Base-by-base conservation (phyloP, 2,888 invertebrate genomes). In the Stenodera caucasica region DNA sequence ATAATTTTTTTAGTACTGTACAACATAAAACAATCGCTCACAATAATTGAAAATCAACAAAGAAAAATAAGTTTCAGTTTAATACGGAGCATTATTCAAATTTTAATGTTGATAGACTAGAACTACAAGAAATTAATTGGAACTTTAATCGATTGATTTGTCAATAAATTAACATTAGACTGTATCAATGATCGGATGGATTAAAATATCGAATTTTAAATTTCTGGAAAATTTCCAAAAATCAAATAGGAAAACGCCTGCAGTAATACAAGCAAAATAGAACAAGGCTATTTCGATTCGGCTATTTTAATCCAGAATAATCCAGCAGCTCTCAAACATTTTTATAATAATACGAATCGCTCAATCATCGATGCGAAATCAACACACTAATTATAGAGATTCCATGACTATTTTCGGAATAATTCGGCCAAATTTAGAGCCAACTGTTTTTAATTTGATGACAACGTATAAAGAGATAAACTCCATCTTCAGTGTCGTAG, bases 121-220 rank as follows among this genome's bases (percentile, higher is more conserved):
- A 12, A 57, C 32, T 49, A 33, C 53, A 57, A 57, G 11, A 53
- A 52, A 21, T 57, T 61, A 61, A 61, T 61, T 61, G 57, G 57
- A 61, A 53, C 53, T 50, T 29, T 18, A 61, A 61, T 56, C 57
- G 33, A 61, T 49, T 40, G 60, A 33, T 40, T 50, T 53, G 49
- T 49, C 29, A 61, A 54, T 57, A 49, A 53, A 61, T 61, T 57
- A 61, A 61, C 57, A 57, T 7, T 50, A 18, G 45, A 18, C 18
- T 8, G 18, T 40, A 40, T 9, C 18, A 40, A 40, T n/a, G n/a
- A n/a, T n/a, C n/a, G n/a, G n/a, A n/a, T n/a, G n/a, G n/a, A n/a
- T n/a, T n/a, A n/a, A n/a, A n/a, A n/a, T n/a, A n/a, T n/a, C n/a
- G n/a, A n/a, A n/a, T n/a, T n/a, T n/a, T n/a, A 45, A 45, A 11